Percentiles rank a stretch among this genome's conserved stretches.
Evolutionary conservation across 2,797 vertebrate genomes (phyloP).

Genomic region (Crocodylus rhombifer): DNA sequence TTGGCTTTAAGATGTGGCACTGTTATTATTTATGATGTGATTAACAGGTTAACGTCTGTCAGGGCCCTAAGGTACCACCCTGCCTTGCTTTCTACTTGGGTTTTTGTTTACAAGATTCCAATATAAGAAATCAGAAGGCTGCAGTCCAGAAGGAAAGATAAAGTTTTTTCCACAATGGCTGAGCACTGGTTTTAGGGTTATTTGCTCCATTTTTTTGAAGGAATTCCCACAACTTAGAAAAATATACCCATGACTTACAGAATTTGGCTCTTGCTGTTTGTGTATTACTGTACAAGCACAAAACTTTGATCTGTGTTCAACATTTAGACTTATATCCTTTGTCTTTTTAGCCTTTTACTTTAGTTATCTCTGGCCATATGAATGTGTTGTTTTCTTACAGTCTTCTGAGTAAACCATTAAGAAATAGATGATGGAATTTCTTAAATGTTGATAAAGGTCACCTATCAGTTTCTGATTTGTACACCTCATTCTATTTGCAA

Average conservation of each 20-base stretch:
- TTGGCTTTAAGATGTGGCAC: no score
- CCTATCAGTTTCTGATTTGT: not conserved
- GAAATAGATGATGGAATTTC: no score
- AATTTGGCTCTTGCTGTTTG: not conserved
- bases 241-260: not conserved
- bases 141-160: not conserved
- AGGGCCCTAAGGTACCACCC: no score
- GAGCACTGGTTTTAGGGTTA: not conserved
- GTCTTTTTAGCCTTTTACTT: not conserved
- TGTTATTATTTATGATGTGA: no score
- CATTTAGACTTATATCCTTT: not conserved
- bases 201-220: not conserved
- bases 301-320: slow-evolving; percentile 1
- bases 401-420: not conserved
- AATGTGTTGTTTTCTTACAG: not conserved
- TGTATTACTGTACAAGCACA: not conserved
- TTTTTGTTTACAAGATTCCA: not conserved
- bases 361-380: not conserved
- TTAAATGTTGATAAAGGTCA: not conserved
- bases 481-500: not conserved
- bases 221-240: not conserved
- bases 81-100: no score
- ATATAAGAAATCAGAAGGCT: not conserved
- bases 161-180: not conserved
- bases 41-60: no score